Conservation (phyloP, 2,113 vertebrate genomes). For the Hypocryptadius cinnamomeus region DNA sequence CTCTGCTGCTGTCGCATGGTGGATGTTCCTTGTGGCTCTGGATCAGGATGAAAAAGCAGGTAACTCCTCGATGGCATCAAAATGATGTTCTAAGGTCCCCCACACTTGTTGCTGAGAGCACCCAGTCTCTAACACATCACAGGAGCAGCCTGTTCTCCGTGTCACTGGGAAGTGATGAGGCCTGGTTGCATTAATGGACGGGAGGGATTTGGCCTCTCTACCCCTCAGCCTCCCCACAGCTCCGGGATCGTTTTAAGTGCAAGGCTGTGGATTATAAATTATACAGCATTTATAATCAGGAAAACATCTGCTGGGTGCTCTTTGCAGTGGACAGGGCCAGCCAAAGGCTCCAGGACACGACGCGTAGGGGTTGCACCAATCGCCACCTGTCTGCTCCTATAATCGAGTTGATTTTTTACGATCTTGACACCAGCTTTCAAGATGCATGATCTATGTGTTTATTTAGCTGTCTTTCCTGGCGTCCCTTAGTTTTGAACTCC, state of each 20-base stretch:
- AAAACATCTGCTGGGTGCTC: conserved; percentile 69
- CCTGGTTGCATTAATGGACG: background rate
- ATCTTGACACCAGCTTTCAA: conserved; percentile 71
- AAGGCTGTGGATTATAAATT: conserved; percentile 60
- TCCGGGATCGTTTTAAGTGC: conserved; percentile 37
- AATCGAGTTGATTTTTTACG: conserved; percentile 70
- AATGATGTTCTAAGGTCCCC: background rate
- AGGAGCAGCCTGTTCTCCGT: background rate
- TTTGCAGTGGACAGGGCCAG: conserved; percentile 64
- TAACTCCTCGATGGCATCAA: background rate
- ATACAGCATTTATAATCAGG: conserved; percentile 59
- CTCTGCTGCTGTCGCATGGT: background rate
- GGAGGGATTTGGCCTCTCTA: conserved; percentile 12
- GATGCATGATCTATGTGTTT: conserved; percentile 70
- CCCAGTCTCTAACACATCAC: background rate
- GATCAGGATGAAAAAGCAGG: background rate
- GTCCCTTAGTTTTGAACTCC: conserved; percentile 64
- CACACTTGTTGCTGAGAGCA: background rate
- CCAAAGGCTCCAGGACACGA: conserved; percentile 63
- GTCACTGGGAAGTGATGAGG: background rate
- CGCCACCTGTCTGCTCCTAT: conserved; percentile 72
- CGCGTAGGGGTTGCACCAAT: conserved; percentile 62
- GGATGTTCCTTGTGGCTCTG: background rate
- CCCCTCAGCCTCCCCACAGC: background rate
- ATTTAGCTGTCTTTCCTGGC: conserved; percentile 68